Evolutionary conservation across 2,888 invertebrate species (phyloP).

Genomic region (Eupithecia centaureata): DNA sequence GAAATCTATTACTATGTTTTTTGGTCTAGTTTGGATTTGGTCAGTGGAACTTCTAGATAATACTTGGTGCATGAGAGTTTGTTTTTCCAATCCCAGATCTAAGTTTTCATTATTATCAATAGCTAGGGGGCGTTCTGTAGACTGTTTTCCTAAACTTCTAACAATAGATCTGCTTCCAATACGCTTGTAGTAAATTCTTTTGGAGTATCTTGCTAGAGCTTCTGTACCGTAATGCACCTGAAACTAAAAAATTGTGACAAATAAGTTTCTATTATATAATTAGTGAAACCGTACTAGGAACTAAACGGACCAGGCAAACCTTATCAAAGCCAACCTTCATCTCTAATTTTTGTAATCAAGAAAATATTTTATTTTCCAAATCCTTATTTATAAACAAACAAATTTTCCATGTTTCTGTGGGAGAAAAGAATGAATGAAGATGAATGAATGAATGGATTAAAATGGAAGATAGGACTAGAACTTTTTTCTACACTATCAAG

Average conservation of each 20-base stretch:
- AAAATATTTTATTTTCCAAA: no score
- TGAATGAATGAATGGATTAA: no score
- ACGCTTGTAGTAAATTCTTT: background rate
- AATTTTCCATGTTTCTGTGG: no score
- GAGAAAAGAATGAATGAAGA: no score
- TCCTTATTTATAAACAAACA: no score
- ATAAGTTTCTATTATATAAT: background rate
- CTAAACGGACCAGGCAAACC: background rate
- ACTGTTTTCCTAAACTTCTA: background rate
- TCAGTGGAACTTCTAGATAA: slow-evolving; percentile 49
- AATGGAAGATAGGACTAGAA: no score
- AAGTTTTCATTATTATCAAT: background rate
- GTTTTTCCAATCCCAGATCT: slow-evolving; percentile 39
- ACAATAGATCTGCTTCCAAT: background rate
- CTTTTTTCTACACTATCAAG: no score
- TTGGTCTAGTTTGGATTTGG: slow-evolving; percentile 40
- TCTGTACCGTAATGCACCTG: background rate
- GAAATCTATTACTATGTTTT: slow-evolving; percentile 88
- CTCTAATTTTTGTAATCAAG: background rate
- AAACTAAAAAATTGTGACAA: background rate
- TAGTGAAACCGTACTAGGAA: background rate
- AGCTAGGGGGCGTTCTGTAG: background rate
- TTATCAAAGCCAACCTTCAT: background rate
- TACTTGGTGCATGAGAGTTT: slow-evolving; percentile 61
- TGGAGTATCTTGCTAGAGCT: slow-evolving; percentile 4